These are phyloP conservation scores for Drosophila rufa DNA, from an alignment of 1,140 invertebrate species.

Conservation along the genomic window DNA sequence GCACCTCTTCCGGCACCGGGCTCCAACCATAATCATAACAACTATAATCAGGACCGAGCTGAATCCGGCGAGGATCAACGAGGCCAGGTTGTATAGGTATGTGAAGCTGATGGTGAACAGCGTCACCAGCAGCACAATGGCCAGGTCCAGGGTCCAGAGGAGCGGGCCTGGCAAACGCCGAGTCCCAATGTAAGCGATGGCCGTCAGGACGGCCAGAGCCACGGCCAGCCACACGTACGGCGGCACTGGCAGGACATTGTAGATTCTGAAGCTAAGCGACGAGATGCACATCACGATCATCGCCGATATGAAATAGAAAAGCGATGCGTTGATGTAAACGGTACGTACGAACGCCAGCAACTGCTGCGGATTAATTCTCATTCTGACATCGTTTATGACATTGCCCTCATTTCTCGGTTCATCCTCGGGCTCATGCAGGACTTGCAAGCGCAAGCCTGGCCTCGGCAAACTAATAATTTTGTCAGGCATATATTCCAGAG, in stretches of 20 bases:
- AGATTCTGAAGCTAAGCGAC: not conserved
- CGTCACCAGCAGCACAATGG: not conserved
- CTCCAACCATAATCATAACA: slow-evolving; percentile 13
- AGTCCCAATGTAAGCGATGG: slow-evolving; percentile 14
- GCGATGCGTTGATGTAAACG: not conserved
- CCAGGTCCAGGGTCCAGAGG: slow-evolving; percentile 11
- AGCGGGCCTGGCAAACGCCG: not conserved
- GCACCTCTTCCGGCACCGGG: slow-evolving; percentile 3
- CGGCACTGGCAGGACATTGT: not conserved
- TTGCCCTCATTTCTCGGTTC: too few relatives aligned
- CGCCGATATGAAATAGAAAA: not conserved
- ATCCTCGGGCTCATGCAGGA: not conserved
- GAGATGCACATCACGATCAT: not conserved
- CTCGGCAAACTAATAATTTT: not conserved
- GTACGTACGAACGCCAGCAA: not conserved
- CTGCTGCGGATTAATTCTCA: not conserved
- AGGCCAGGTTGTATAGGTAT: fast-evolving
- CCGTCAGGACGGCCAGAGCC: not conserved
- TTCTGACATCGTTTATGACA: too few relatives aligned
- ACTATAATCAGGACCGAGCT: not conserved
- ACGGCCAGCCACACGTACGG: slow-evolving; percentile 15
- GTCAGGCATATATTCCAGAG: not conserved
- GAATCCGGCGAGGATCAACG: fast-evolving
- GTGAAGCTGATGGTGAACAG: not conserved
- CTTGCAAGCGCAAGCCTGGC: not conserved